A percentile compares a stretch with the other conserved stretches of the same genome.
Conservation (phyloP, 2,797 vertebrate genomes). For the Microctenopoma steveboyesi region DNA sequence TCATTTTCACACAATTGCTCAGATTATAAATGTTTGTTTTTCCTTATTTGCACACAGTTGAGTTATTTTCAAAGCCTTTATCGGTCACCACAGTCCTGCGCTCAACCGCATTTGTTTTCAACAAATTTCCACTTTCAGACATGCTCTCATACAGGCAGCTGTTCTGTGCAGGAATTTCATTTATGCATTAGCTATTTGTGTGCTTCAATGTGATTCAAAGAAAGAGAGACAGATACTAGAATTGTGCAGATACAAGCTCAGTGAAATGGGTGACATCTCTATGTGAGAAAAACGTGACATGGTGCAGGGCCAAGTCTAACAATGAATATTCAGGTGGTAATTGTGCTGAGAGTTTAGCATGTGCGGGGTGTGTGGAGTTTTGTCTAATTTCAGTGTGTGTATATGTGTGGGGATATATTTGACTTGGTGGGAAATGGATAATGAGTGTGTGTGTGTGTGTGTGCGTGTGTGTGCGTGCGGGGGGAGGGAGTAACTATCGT, state of each 20-base stretch:
- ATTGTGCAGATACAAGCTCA: constrained; percentile 29
- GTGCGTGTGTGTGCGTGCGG: constrained; percentile 18
- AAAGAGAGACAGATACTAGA: constrained; percentile 9
- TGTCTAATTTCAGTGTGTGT: constrained; percentile 57
- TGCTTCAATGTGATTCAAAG: neutral
- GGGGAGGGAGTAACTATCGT: constrained; percentile 72
- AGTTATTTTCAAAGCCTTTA: constrained; percentile 7
- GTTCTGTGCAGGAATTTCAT: constrained; percentile 51
- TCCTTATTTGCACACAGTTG: neutral
- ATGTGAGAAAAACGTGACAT: constrained; percentile 57
- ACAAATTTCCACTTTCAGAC: constrained; percentile 23
- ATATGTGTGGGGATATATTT: constrained; percentile 51
- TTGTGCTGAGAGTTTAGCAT: constrained; percentile 64
- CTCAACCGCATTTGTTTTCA: constrained; percentile 22
- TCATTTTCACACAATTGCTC: constrained; percentile 5
- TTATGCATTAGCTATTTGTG: constrained; percentile 20
- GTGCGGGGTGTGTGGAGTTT: constrained; percentile 39
- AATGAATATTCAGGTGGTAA: constrained; percentile 75
- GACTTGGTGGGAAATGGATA: constrained; percentile 65
- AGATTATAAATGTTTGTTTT: neutral
- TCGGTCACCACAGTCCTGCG: constrained; percentile 3
- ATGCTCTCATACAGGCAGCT: constrained; percentile 44
- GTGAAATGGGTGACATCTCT: constrained; percentile 35
- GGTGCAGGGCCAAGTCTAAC: constrained; percentile 46
- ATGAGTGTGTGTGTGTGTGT: constrained; percentile 34